Evolutionary conservation across 1,140 invertebrate species (phyloP), one percentile per base, ranked within the genome.

Genomic region (Cotesia vestalis): DNA sequence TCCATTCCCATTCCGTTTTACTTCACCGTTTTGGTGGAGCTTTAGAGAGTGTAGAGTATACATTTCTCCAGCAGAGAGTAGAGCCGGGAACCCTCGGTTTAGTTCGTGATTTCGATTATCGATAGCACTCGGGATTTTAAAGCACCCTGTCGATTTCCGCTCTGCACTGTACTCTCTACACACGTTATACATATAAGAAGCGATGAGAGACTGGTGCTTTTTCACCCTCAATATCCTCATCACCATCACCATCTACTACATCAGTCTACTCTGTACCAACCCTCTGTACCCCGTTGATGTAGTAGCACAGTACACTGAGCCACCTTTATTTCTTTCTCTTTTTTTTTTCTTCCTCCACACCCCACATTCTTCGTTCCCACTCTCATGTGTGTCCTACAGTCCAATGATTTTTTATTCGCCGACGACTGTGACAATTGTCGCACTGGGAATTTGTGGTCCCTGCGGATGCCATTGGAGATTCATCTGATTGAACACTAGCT

Each of bases 91-190:
- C 69, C 70, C 62, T 64, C 46, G 63, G 40, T 46, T 64, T 27
- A 53, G 40, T 46, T 46, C 27, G 64, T 57, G 70, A 72, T 72
- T 72, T 72, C 70, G 70, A 72, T 72, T 72, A 72, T 72, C 70
- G 70, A 72, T 72, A 72, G 52, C 27, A 64, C 63, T 64, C 52
- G 62, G 70, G 62, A 5, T 69, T 72, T 66, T 72, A 59, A 66
- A 72, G 66, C 70, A 66, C 52, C 70, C 68, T 68, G 66, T 70
- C 60, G 66, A 68, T 53, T 55, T 27, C 35, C 20, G 77, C 27
- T 6, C 12, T 17, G 20, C 51, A 11, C 14, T 14, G 6, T 27
- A 55, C 27, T 11, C 12, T 34, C 40, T 46, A 46, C 40, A 46
- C 40, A 46, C 40, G 40, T 6, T 46, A 46, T 46, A 46, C 40